Conservation (phyloP, 2,797 vertebrate genomes). For the Syngnathus rostellatus region DNA sequence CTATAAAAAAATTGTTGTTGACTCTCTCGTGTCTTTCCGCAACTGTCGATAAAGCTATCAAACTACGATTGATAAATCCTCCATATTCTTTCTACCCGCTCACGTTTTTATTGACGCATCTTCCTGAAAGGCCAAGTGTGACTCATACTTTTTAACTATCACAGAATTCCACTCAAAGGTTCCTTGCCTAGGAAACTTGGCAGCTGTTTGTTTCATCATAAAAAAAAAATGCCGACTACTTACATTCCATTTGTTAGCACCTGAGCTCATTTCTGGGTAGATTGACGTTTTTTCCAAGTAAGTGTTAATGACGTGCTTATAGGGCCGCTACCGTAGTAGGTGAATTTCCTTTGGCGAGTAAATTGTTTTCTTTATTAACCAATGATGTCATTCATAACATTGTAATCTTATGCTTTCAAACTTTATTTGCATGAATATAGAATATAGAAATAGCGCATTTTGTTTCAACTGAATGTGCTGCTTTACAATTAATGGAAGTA, state of each 20-base stretch:
- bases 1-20: too few relatives aligned
- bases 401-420: too few relatives aligned
- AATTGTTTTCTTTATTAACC: conserved; percentile 8
- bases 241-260: conserved; percentile 51
- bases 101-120: conserved; percentile 61
- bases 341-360: conserved; percentile 1
- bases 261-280: conserved; percentile 24
- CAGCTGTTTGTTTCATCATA: conserved; percentile 43
- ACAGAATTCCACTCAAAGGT: conserved; percentile 55
- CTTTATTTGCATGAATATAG: too few relatives aligned
- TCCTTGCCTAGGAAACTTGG: conserved; percentile 48
- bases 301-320: conserved; percentile 5
- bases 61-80: too few relatives aligned
- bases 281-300: not conserved
- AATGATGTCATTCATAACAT: conserved; percentile 53
- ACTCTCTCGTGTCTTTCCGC: not conserved
- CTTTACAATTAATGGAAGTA: too few relatives aligned
- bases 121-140: conserved; percentile 50
- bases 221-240: conserved; percentile 34
- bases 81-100: not conserved
- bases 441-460: not conserved
- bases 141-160: conserved; percentile 53
- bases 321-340: conserved; percentile 3
- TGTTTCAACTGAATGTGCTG: conserved; percentile 3
- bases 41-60: not conserved